Evolutionary conservation across 2,797 vertebrate species (phyloP).

Genomic region (Halcyon badia): DNA sequence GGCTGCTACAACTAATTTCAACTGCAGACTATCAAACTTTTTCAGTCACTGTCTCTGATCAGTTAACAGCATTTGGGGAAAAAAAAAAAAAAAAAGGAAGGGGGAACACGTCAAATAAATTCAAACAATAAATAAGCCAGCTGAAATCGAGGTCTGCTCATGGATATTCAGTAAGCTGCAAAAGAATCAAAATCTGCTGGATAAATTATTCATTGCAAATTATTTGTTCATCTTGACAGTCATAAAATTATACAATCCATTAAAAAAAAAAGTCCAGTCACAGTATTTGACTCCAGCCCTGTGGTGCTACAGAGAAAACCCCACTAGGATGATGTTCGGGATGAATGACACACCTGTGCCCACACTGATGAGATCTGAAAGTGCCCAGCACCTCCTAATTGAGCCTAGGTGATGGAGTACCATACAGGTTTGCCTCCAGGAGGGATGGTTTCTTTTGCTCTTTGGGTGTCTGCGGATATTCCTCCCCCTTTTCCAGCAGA

Average conservation of each 20-base stretch:
- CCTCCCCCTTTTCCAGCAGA: not conserved
- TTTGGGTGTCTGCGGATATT: not conserved
- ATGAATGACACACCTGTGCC: not conserved
- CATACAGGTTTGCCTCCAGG: not conserved
- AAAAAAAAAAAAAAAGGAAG: not conserved
- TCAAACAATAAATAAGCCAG: slow-evolving; percentile 69
- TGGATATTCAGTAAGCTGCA: slow-evolving; percentile 70
- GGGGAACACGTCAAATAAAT: slow-evolving; percentile 51
- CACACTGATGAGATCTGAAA: not conserved
- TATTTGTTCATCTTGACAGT: slow-evolving; percentile 72
- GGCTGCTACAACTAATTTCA: slow-evolving; percentile 16
- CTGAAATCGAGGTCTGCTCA: slow-evolving; percentile 65
- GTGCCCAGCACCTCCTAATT: not conserved
- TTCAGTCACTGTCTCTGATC: slow-evolving; percentile 19
- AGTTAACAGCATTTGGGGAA: not conserved
- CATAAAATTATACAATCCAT: slow-evolving; percentile 68
- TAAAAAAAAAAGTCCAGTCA: slow-evolving; percentile 28
- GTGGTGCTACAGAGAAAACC: not conserved
- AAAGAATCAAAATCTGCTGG: slow-evolving; percentile 65
- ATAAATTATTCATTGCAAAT: slow-evolving; percentile 75
- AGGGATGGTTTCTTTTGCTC: rapidly evolving
- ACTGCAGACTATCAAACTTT: slow-evolving; percentile 2
- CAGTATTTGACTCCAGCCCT: not conserved
- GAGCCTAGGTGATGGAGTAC: not conserved
- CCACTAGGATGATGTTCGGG: not conserved